These are phyloP conservation scores for Chlorops oryzae DNA, from an alignment of 1,140 invertebrate species.

Conservation along the genomic window DNA sequence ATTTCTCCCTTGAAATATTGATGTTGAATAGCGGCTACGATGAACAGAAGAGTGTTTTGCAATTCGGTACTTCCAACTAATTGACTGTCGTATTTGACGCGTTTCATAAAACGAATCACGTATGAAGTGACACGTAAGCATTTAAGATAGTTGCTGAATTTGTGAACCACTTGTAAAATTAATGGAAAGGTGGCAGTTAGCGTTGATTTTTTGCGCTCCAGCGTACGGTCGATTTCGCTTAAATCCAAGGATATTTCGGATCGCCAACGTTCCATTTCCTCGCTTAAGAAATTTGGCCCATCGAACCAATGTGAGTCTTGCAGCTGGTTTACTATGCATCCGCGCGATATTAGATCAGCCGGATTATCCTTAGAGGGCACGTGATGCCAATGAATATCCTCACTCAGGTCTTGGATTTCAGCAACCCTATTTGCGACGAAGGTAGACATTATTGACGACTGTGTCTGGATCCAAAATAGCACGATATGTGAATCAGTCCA, in stretches of 20 bases:
- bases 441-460: slow-evolving; percentile 9
- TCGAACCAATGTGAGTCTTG: slow-evolving; percentile 2
- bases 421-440: slow-evolving; percentile 19
- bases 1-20: not conserved
- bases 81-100: not conserved
- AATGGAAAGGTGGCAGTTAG: too few relatives aligned
- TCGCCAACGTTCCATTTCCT: too few relatives aligned
- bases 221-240: too few relatives aligned
- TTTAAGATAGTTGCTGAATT: too few relatives aligned
- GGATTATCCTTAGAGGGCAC: slow-evolving; percentile 28
- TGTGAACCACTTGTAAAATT: too few relatives aligned
- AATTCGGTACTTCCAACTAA: not conserved
- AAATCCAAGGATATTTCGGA: not conserved
- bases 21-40: not conserved
- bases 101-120: too few relatives aligned
- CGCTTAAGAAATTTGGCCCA: too few relatives aligned
- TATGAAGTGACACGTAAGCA: too few relatives aligned
- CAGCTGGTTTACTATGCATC: slow-evolving; percentile 5
- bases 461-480: slow-evolving; percentile 18
- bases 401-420: slow-evolving; percentile 13
- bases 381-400: slow-evolving; percentile 21
- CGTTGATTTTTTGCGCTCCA: too few relatives aligned
- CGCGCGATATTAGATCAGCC: slow-evolving; percentile 34
- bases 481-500: slow-evolving; percentile 26
- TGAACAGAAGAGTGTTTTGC: not conserved